Conservation (phyloP, 2,888 invertebrate species). For the Aleiodes alternator region DNA sequence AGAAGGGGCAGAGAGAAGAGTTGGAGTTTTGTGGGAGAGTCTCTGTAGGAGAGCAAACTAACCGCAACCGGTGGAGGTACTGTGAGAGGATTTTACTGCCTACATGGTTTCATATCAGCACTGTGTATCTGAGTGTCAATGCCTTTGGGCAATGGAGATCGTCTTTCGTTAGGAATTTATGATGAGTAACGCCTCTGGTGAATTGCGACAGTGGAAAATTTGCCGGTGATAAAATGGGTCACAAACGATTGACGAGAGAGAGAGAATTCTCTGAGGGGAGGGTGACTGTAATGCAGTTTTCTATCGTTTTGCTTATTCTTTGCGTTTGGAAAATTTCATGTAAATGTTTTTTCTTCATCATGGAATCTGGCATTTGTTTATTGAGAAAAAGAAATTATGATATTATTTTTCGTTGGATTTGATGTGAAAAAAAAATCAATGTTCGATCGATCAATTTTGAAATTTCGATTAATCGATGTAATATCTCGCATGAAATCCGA, state of each 20-base stretch:
- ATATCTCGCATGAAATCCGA: too few species aligned
- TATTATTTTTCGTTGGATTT: too few species aligned
- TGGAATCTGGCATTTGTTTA: too few species aligned
- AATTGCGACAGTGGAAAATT: conserved; percentile 54
- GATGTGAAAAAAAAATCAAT: too few species aligned
- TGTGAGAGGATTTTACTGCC: conserved; percentile 24
- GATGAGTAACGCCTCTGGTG: conserved; percentile 59
- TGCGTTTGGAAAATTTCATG: conserved; percentile 8
- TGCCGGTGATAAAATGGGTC: conserved; percentile 63
- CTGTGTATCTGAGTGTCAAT: conserved; percentile 64
- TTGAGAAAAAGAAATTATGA: too few species aligned
- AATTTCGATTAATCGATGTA: too few species aligned
- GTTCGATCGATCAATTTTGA: too few species aligned
- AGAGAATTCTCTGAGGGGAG: conserved; percentile 5
- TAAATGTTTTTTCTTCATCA: too few species aligned
- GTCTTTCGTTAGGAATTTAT: conserved; percentile 64
- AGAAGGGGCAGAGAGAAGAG: not conserved
- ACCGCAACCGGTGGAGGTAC: not conserved
- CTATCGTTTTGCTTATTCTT: conserved; percentile 13
- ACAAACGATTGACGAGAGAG: conserved; percentile 53
- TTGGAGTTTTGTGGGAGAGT: conserved; percentile 7
- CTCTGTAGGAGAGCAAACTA: conserved; percentile 37
- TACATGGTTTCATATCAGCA: conserved; percentile 32
- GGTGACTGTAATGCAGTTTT: conserved; percentile 48
- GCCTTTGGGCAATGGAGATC: conserved; percentile 58